Evolutionary conservation across 1,140 invertebrate species (phyloP), one percentile per base, ranked within the genome.

Genomic region (Gryllus bimaculatus): DNA sequence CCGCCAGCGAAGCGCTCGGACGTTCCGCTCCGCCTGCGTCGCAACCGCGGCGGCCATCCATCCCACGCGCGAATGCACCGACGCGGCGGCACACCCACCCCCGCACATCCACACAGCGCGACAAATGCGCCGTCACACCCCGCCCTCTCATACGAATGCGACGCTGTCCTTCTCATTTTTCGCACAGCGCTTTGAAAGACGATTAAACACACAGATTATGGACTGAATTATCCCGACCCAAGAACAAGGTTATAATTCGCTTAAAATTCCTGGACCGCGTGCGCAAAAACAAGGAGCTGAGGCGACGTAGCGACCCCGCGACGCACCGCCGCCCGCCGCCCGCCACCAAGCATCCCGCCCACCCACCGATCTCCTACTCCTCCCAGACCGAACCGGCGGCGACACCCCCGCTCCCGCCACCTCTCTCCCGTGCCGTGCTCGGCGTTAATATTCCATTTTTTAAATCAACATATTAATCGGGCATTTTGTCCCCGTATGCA

Each of bases 401-500:
- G 1, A 39, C 26, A 39, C 26, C 5, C 26, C 26, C 26, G 26
- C 26, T 1, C 26, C 26, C 26, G 1, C 26, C 26, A 39, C 26
- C 26, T 39, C 26, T 5, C 26, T 39, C 26, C 26, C 26, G 26
- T 39, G 26, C 26, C 5, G 26, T 39, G 26, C 26, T 39, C 26
- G 18, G 54, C 54, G 54, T 66, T 66, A 66, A 66, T 66, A 66
- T 66, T 66, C 54, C 54, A 66, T 66, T 66, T 66, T 66, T 66
- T 66, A 66, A 66, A 66, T 66, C 54, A 66, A 66, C 54, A 66
- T 66, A 66, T 66, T 66, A 66, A 66, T 66, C 54, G 54, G 54
- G 54, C 54, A 66, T 66, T 66, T 66, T 66, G 54, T 66, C 54
- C 54, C 54, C 10, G 54, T 18, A 66, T 66, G 54, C 54, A 66